Evolutionary conservation across 2,888 invertebrate species (phyloP), one percentile per base, ranked within the genome.

Genomic region (Argyra leucocephala): DNA sequence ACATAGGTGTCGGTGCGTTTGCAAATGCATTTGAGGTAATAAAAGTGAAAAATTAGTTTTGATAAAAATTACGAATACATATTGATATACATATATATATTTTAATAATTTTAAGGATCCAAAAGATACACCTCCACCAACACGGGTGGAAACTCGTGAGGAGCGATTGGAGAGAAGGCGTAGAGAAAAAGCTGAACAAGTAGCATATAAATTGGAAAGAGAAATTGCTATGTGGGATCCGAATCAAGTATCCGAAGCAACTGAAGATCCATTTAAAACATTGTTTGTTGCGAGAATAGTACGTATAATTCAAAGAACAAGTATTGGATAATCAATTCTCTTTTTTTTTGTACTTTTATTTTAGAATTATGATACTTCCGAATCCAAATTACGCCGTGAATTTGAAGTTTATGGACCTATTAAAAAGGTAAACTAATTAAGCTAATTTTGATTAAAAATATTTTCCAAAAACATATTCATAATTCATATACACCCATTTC

Each of bases 161-260:
- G 97, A 99, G 80, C 84, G 95, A 0, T 78, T 92, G 64, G 97
- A 97, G 76, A 82, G 96, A 66, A 84, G 94, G 70, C 84, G 95
- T 23, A 85, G 93, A 64, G 97, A 98, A 82, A 86, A 96, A 69
- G 94, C 95, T 0, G 98, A 99, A 80, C 95, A 97, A 82, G 92
- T 93, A 22, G 96, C 97, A 0, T 98, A 98, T 80, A 96, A 96
- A 81, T 82, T 98, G 63, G 99, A 99, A 79, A 97, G 99, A 76
- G 97, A 96, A 82, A 96, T 97, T 66, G 96, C 96, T 0, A 83
- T 94, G 63, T 97, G 97, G 98, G 94, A 96, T 80, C 98, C 99
- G 1, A 86, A 88, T 62, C 85, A 87, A 66, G 86, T 88, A 61
- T 82, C 87, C 3, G 86, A 84, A 72, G 88, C 90, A 1, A 96